phyloP scores from a whole-genome alignment of 2,797 vertebrate genomes.

The Gambusia yucatana region DNA sequence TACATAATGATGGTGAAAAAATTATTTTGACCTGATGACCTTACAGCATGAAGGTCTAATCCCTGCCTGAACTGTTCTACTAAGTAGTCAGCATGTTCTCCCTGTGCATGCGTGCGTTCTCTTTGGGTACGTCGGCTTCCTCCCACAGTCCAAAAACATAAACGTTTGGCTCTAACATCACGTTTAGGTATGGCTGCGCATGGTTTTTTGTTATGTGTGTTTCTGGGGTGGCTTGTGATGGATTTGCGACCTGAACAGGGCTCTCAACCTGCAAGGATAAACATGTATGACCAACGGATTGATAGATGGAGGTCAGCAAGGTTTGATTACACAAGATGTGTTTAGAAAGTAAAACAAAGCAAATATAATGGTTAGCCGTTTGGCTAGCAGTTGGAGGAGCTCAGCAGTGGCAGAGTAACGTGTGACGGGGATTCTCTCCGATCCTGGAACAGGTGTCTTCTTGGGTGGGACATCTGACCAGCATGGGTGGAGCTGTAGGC shows the following conservation, averaged over 20 bases:
- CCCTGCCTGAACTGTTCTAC: not conserved
- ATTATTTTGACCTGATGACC: not conserved
- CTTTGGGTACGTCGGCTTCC: not conserved
- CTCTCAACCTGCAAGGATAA: not conserved
- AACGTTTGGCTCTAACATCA: not conserved
- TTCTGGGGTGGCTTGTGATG: not conserved
- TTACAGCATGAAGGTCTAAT: not conserved
- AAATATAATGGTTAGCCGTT: too few species aligned
- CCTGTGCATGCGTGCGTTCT: not conserved
- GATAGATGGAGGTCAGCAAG: not conserved
- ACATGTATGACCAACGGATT: not conserved
- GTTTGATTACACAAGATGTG: not conserved
- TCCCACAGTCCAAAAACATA: not conserved
- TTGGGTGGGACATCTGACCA: too few species aligned
- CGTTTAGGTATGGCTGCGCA: not conserved
- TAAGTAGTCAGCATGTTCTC: not conserved
- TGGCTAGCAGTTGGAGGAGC: too few species aligned
- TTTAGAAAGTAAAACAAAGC: not conserved
- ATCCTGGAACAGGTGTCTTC: too few species aligned
- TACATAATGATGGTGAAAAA: not conserved
- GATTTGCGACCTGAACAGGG: not conserved
- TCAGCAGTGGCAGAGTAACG: too few species aligned
- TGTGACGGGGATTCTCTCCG: too few species aligned
- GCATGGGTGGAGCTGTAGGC: too few species aligned
- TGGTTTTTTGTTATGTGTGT: not conserved